Percentiles rank a stretch among this genome's conserved stretches.
Evolutionary conservation across 2,888 invertebrate genomes (phyloP).

Genomic region (Drosophila melanocephala): DNA sequence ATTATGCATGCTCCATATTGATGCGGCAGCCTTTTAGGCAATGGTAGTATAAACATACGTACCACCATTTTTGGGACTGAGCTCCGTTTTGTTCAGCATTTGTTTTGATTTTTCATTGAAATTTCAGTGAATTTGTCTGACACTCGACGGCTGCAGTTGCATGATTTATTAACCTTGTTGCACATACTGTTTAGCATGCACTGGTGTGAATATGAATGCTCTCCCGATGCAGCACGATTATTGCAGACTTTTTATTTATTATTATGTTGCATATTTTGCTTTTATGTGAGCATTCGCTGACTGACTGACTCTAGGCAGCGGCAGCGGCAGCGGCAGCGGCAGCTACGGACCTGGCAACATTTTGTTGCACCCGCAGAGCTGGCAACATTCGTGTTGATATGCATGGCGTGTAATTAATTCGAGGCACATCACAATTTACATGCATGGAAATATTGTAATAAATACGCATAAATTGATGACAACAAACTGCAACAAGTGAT

Average conservation of each 20-base stretch:
- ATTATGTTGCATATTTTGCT: slow-evolving; percentile 10
- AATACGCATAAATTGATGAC: slow-evolving; percentile 70
- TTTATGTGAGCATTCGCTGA: slow-evolving; percentile 1
- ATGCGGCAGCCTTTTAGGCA: slow-evolving; percentile 66
- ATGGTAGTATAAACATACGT: slow-evolving; percentile 18
- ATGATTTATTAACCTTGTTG: slow-evolving; percentile 79
- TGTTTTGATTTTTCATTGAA: slow-evolving; percentile 69
- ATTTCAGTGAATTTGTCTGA: slow-evolving; percentile 77
- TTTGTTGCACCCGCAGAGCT: slow-evolving; percentile 62
- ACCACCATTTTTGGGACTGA: slow-evolving; percentile 49
- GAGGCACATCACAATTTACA: slow-evolving; percentile 64
- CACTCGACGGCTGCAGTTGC: slow-evolving; percentile 59
- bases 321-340: slow-evolving; percentile 8
- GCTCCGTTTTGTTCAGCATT: slow-evolving; percentile 63
- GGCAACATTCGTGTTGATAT: slow-evolving; percentile 71
- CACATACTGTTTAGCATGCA: slow-evolving; percentile 52
- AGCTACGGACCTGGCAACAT: slow-evolving; percentile 38
- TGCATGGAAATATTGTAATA: slow-evolving; percentile 59
- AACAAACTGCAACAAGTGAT: slow-evolving; percentile 56
- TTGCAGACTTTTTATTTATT: slow-evolving; percentile 45
- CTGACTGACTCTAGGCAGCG: neutral
- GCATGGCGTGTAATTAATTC: slow-evolving; percentile 70
- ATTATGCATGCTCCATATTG: slow-evolving; percentile 70
- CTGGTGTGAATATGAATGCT: slow-evolving; percentile 76
- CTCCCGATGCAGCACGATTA: slow-evolving; percentile 71